A percentile compares a stretch with the other conserved stretches of the same genome.
phyloP scores from a whole-genome alignment of 2,797 vertebrate species.

The Sebastes goodei region DNA sequence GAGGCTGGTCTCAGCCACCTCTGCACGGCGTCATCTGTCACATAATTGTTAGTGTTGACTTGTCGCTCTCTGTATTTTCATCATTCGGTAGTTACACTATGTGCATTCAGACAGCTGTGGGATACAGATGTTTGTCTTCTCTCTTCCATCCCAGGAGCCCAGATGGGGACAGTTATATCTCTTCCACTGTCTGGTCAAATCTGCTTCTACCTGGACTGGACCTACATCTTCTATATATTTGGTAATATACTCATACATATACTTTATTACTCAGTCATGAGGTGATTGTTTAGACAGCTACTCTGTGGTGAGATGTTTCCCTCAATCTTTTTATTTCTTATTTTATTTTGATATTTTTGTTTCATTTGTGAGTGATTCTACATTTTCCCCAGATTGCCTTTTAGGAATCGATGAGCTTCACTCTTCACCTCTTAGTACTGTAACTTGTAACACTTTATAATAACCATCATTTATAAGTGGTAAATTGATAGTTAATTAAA shows the following conservation, averaged over 20 bases:
- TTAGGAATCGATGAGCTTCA: too few relatives aligned
- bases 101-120: neutral
- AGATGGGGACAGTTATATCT: conserved; percentile 93
- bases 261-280: too few relatives aligned
- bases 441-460: too few relatives aligned
- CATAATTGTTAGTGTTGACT: neutral
- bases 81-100: neutral
- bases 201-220: conserved; percentile 95
- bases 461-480: too few relatives aligned
- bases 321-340: too few relatives aligned
- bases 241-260: conserved; percentile 65
- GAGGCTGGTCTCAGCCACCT: neutral
- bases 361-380: neutral
- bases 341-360: neutral
- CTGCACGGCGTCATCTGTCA: neutral
- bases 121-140: neutral
- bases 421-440: too few relatives aligned
- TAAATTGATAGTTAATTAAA: too few relatives aligned
- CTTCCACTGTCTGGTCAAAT: conserved; percentile 94
- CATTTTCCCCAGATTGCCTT: too few relatives aligned
- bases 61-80: neutral
- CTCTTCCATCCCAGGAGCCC: conserved; percentile 84
- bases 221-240: conserved; percentile 96
- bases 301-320: too few relatives aligned
- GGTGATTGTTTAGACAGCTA: too few relatives aligned